A percentile compares a stretch with the other conserved stretches of the same genome.
Conservation (phyloP, 2,888 invertebrate genomes). For the Drymonia ruficornis region DNA sequence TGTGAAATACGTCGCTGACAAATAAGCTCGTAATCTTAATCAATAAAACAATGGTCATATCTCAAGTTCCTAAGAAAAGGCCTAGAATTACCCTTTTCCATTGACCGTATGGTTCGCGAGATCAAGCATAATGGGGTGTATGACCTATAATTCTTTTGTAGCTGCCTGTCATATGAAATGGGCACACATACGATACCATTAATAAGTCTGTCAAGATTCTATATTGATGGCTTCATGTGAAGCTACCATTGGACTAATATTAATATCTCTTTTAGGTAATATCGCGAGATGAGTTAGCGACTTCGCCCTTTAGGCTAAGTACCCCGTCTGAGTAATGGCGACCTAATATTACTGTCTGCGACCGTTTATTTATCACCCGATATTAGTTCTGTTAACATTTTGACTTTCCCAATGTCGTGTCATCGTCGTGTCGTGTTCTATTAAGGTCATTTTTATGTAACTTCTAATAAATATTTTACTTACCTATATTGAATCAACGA, state of each 20-base stretch:
- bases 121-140: too few relatives aligned
- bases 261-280: conserved; percentile 4
- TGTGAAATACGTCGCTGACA: too few relatives aligned
- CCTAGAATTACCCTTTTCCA: too few relatives aligned
- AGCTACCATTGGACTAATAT: conserved; percentile 1
- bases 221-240: background rate
- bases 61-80: too few relatives aligned
- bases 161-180: background rate
- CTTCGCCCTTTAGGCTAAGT: background rate
- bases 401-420: conserved; percentile 1
- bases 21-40: too few relatives aligned
- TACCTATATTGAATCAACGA: too few relatives aligned
- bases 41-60: too few relatives aligned
- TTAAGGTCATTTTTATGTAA: background rate
- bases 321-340: conserved; percentile 5
- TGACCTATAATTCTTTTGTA: background rate
- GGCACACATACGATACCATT: background rate
- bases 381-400: conserved; percentile 3
- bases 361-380: background rate
- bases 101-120: too few relatives aligned
- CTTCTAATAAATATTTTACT: too few relatives aligned
- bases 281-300: conserved; percentile 2
- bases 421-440: too few relatives aligned
- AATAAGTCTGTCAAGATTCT: conserved; percentile 1
- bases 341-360: conserved; percentile 4